A percentile compares a stretch with the other conserved stretches of the same genome.
These are phyloP conservation scores for Bhutanitis thaidina DNA, from an alignment of 2,888 invertebrate genomes.

Conservation along the genomic window DNA sequence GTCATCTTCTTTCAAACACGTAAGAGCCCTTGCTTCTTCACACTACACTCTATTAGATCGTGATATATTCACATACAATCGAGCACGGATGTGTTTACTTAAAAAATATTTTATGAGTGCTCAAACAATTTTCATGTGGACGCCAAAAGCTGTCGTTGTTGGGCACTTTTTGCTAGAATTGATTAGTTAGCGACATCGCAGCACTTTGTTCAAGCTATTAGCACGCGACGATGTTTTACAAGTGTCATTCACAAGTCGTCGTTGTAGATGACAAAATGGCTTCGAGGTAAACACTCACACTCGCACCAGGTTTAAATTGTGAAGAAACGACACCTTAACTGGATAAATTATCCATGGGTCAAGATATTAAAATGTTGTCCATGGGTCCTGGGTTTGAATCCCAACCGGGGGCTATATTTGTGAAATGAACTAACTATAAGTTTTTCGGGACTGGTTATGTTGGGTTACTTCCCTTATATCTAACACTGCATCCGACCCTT, in stretches of 20 bases:
- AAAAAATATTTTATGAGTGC: slow-evolving; percentile 29
- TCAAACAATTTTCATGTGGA: slow-evolving; percentile 50
- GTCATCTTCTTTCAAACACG: slow-evolving; percentile 34
- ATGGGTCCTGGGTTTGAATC: no score
- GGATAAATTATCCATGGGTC: no score
- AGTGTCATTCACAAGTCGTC: slow-evolving; percentile 14
- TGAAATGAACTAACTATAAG: no score
- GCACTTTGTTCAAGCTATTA: slow-evolving; percentile 47
- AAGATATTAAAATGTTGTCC: no score
- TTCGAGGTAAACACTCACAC: no score
- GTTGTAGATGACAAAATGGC: slow-evolving; percentile 9
- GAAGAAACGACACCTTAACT: no score
- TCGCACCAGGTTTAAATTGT: no score
- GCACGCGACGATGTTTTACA: slow-evolving; percentile 36
- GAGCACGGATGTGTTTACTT: slow-evolving; percentile 29
- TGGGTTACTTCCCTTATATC: no score
- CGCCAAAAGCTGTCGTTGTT: slow-evolving; percentile 48
- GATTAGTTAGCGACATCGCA: slow-evolving; percentile 56
- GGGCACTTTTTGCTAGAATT: slow-evolving; percentile 41
- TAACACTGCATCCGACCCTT: no score
- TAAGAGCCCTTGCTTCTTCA: slow-evolving; percentile 13
- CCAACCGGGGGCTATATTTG: no score
- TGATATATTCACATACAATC: slow-evolving; percentile 4
- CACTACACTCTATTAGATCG: slow-evolving; percentile 8
- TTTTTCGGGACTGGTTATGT: no score